Conservation (phyloP, 2,797 vertebrate species). For the Gadopsis marmoratus region DNA sequence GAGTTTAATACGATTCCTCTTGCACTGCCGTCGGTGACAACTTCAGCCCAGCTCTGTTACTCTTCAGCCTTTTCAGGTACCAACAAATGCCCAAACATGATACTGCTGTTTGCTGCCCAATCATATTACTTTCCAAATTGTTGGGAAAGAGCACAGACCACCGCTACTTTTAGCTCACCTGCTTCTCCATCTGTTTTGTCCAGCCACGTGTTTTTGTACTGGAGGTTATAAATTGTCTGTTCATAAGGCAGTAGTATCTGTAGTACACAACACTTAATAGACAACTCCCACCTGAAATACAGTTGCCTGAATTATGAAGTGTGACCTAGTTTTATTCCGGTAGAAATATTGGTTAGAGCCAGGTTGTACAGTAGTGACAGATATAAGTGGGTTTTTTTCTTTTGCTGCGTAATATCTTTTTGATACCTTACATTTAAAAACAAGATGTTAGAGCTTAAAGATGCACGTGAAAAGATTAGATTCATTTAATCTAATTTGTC, state of each 20-base stretch:
- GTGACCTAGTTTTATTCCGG: neutral
- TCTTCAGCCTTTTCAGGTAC: slow-evolving; percentile 4
- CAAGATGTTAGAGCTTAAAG: neutral
- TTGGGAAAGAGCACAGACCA: slow-evolving; percentile 5
- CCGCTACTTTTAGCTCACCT: slow-evolving; percentile 10
- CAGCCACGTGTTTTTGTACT: slow-evolving; percentile 36
- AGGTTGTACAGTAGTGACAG: neutral
- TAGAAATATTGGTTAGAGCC: neutral
- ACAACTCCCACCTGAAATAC: neutral
- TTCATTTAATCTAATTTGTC: neutral
- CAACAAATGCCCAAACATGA: neutral
- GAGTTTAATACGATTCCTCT: neutral
- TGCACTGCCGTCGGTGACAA: neutral
- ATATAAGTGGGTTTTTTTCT: neutral
- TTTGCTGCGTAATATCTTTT: slow-evolving; percentile 1
- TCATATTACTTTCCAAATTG: neutral
- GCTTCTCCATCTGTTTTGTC: slow-evolving; percentile 39
- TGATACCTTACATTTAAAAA: neutral
- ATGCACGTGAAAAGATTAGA: neutral
- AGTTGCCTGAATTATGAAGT: slow-evolving; percentile 5
- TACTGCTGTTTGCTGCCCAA: neutral
- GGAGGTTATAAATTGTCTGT: slow-evolving; percentile 26
- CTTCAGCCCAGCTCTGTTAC: neutral
- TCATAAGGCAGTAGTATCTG: neutral
- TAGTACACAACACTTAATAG: neutral